phyloP scores from a whole-genome alignment of 37 sponge, comb jelly and placozoan genomes.

The Spongilla lacustris region DNA sequence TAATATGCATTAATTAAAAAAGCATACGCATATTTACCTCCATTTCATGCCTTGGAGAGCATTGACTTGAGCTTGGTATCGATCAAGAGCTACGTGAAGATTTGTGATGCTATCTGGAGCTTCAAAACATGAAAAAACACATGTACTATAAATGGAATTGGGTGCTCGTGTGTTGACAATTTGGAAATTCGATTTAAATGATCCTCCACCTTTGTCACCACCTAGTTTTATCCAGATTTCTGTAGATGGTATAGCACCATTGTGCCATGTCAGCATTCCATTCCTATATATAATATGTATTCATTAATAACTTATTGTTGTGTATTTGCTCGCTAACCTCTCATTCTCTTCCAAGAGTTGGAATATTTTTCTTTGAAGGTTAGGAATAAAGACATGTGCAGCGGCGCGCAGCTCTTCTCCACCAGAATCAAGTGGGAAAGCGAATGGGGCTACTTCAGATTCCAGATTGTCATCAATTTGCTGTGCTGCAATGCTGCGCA shows the following conservation, averaged over 20 bases:
- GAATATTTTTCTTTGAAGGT: not conserved
- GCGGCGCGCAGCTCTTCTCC: constrained; percentile 21
- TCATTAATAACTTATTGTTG: not conserved
- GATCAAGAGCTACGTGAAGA: constrained; percentile 30
- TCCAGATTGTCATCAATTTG: no score
- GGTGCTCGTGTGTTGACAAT: constrained; percentile 16
- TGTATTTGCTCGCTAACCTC: not conserved
- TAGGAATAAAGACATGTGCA: not conserved
- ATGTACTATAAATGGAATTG: constrained; percentile 34
- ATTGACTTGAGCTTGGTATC: constrained; percentile 12
- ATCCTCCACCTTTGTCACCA: constrained; percentile 48
- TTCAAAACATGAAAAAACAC: constrained; percentile 18
- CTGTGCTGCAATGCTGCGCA: no score
- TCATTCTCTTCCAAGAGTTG: constrained; percentile 24
- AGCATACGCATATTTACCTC: constrained; percentile 23
- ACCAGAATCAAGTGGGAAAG: not conserved
- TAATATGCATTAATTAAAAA: no score
- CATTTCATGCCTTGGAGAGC: constrained; percentile 18
- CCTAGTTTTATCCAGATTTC: constrained; percentile 56
- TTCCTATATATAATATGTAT: no score
- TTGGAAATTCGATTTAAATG: constrained; percentile 47
- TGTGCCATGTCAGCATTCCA: constrained; percentile 46
- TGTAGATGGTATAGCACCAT: constrained; percentile 31
- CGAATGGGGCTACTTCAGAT: constrained; percentile 4
- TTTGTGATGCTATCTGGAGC: constrained; percentile 31